A percentile compares a stretch with the other conserved stretches of the same genome.
These are phyloP conservation scores for Mactra quadrangularis DNA, from an alignment of 1,140 invertebrate genomes.

Conservation along the genomic window DNA sequence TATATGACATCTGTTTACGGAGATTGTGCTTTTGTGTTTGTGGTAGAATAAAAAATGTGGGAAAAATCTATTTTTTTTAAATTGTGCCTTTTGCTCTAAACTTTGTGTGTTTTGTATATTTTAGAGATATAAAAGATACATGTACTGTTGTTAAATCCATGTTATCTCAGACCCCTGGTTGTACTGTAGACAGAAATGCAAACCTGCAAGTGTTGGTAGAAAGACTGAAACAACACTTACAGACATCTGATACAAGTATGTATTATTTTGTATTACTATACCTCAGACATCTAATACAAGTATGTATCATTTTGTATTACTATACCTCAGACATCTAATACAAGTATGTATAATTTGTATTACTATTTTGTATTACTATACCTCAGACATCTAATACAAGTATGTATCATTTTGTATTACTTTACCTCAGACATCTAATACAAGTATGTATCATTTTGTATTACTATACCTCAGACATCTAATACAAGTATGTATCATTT, in stretches of 20 bases:
- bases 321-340: background rate
- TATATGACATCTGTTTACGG: too few relatives aligned
- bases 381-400: background rate
- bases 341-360: background rate
- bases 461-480: too few relatives aligned
- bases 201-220: background rate
- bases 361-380: background rate
- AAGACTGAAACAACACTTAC: background rate
- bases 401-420: background rate
- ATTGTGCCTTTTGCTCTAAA: background rate
- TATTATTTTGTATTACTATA: too few relatives aligned
- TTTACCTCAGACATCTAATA: too few relatives aligned
- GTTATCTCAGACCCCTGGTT: background rate
- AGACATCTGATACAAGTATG: background rate
- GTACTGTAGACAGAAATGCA: background rate
- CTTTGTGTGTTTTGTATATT: background rate
- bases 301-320: background rate
- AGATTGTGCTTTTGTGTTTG: too few relatives aligned
- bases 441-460: too few relatives aligned
- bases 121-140: background rate
- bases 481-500: too few relatives aligned
- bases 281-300: too few relatives aligned
- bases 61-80: background rate
- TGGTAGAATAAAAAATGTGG: too few relatives aligned
- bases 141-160: background rate